These are phyloP conservation scores for Leucoptera coffeella DNA, from an alignment of 2,888 invertebrate genomes.

Conservation along the genomic window DNA sequence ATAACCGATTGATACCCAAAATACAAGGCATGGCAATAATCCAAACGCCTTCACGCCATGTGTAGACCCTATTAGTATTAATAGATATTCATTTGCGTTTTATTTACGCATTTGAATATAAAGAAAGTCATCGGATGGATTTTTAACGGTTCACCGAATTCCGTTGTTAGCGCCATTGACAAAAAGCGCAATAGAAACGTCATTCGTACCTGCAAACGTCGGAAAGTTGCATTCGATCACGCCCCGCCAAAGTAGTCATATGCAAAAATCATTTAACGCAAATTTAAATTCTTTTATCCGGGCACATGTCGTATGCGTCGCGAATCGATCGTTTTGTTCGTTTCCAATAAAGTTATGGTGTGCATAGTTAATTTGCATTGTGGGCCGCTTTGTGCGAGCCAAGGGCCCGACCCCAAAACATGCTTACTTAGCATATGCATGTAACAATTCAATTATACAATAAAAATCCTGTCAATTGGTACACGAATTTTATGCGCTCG, in stretches of 20 bases:
- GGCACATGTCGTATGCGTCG: slow-evolving; percentile 32
- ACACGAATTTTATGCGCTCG: slow-evolving; percentile 20
- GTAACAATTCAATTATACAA: slow-evolving; percentile 40
- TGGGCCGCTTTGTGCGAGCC: slow-evolving; percentile 28
- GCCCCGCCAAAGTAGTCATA: slow-evolving; percentile 17
- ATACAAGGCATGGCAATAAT: no score
- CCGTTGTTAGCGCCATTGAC: slow-evolving; percentile 22
- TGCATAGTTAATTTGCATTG: slow-evolving; percentile 44
- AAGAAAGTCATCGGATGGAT: slow-evolving; percentile 24
- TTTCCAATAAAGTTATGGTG: slow-evolving; percentile 31
- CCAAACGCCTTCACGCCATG: no score
- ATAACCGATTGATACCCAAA: no score
- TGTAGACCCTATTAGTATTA: not conserved
- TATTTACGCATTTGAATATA: slow-evolving; percentile 8
- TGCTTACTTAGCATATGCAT: slow-evolving; percentile 8
- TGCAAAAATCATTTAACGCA: slow-evolving; percentile 48
- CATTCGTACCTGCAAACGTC: slow-evolving; percentile 9
- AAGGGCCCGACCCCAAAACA: slow-evolving; percentile 31
- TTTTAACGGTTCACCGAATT: slow-evolving; percentile 35
- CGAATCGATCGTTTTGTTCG: slow-evolving; percentile 37
- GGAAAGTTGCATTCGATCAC: slow-evolving; percentile 5
- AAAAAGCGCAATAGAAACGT: slow-evolving; percentile 28
- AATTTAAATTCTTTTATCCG: slow-evolving; percentile 35
- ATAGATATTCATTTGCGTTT: slow-evolving; percentile 3
- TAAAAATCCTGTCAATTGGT: no score